Percentiles rank a stretch among this genome's conserved stretches.
Evolutionary conservation across 2,113 vertebrate genomes (phyloP).

Genomic region (Hippocampus abdominalis): DNA sequence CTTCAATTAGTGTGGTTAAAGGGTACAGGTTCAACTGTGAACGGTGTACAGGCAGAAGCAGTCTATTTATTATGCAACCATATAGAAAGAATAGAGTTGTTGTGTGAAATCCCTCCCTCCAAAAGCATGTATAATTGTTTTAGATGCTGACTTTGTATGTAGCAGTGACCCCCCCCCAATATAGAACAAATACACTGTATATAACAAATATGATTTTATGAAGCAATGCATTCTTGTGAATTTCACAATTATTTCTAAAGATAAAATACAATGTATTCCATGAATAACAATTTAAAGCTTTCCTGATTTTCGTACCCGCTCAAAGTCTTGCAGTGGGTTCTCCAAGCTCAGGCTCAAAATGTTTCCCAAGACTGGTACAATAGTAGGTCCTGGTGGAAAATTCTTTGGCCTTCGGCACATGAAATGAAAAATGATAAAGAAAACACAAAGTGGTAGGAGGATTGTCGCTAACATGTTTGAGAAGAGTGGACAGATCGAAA

Average conservation of each 20-base stretch:
- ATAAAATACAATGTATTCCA: neutral
- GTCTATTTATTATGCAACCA: neutral
- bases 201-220: neutral
- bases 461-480: conserved; percentile 53
- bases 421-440: conserved; percentile 42
- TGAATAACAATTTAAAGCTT: neutral
- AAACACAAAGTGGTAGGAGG: conserved; percentile 45
- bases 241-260: neutral
- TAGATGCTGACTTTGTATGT: neutral
- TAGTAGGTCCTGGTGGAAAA: conserved; percentile 68
- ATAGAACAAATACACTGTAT: neutral
- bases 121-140: neutral
- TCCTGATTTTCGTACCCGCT: conserved; percentile 47
- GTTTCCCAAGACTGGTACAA: conserved; percentile 65
- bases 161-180: neutral
- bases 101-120: neutral
- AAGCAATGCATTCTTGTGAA: neutral
- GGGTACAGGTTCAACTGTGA: neutral
- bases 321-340: conserved; percentile 65
- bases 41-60: neutral
- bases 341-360: conserved; percentile 53
- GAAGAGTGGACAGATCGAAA: neutral
- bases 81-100: neutral
- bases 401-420: conserved; percentile 60
- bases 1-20: neutral